A percentile compares a stretch with the other conserved stretches of the same genome.
phyloP scores from a whole-genome alignment of 1,140 invertebrate species.

The Heliothis virescens region DNA sequence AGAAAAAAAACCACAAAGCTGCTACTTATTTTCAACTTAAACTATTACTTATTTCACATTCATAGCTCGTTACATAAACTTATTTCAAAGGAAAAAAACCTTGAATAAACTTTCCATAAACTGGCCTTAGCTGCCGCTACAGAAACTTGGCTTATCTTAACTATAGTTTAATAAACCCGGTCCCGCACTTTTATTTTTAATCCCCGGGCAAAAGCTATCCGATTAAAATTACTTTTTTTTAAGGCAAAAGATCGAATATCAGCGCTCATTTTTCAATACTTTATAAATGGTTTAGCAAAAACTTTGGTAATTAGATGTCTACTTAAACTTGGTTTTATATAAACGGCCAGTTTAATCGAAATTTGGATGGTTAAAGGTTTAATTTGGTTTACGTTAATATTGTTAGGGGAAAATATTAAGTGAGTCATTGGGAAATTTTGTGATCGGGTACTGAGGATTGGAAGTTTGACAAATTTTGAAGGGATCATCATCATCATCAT shows the following conservation, averaged over 20 bases:
- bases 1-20: no score
- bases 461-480: no score
- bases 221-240: conserved; percentile 83
- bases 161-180: conserved; percentile 78
- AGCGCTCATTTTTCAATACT: conserved; percentile 83
- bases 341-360: conserved; percentile 39
- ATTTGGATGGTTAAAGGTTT: conserved; percentile 28
- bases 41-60: conserved; percentile 43
- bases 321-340: conserved; percentile 40
- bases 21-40: no score
- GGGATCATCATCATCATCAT: no score
- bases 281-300: conserved; percentile 70
- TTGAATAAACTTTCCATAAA: conserved; percentile 70
- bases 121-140: conserved; percentile 64
- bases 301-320: conserved; percentile 76
- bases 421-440: no score
- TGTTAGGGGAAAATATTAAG: no score
- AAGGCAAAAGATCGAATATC: conserved; percentile 81
- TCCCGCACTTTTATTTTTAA: conserved; percentile 81
- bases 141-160: conserved; percentile 80
- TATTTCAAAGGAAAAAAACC: conserved; percentile 65
- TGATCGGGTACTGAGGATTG: no score
- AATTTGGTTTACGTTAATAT: neutral
- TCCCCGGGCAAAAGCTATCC: conserved; percentile 73
- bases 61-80: conserved; percentile 51